These are phyloP conservation scores for Epicampocera succincta DNA, from an alignment of 2,888 invertebrate genomes.

Conservation along the genomic window DNA sequence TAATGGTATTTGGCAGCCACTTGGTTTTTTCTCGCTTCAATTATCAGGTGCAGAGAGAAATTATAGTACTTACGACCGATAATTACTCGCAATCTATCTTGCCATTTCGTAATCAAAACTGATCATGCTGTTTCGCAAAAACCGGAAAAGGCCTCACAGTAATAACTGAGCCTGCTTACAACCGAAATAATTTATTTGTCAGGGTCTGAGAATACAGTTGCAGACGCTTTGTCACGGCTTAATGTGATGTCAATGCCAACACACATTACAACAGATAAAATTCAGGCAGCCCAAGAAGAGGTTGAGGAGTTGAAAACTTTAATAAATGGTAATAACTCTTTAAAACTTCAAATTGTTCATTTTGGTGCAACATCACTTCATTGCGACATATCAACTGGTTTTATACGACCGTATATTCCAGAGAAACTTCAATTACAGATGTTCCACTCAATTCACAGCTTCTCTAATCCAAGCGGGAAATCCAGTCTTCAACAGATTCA, in stretches of 20 bases:
- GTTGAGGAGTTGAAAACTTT: slow-evolving; percentile 52
- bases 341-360: slow-evolving; percentile 38
- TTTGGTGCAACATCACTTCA: slow-evolving; percentile 27
- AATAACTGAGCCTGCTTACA: too few species aligned
- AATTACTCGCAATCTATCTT: slow-evolving; percentile 60
- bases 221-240: slow-evolving; percentile 71
- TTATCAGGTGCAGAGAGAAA: slow-evolving; percentile 32
- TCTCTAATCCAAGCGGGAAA: slow-evolving; percentile 23
- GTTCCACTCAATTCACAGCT: slow-evolving; percentile 29
- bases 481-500: slow-evolving; percentile 45
- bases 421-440: slow-evolving; percentile 8
- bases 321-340: slow-evolving; percentile 41
- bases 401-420: slow-evolving; percentile 37
- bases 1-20: slow-evolving; percentile 44
- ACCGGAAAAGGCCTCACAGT: too few species aligned
- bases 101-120: slow-evolving; percentile 68
- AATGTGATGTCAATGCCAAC: slow-evolving; percentile 37
- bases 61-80: slow-evolving; percentile 61
- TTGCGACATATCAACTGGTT: slow-evolving; percentile 47
- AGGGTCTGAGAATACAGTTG: slow-evolving; percentile 66
- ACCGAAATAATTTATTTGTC: slow-evolving; percentile 54
- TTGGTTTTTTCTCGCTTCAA: slow-evolving; percentile 76
- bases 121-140: slow-evolving; percentile 72
- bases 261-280: slow-evolving; percentile 24
- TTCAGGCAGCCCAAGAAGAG: slow-evolving; percentile 21